These are phyloP conservation scores for Goniozus legneri DNA, from an alignment of 1,140 invertebrate genomes.

Conservation along the genomic window DNA sequence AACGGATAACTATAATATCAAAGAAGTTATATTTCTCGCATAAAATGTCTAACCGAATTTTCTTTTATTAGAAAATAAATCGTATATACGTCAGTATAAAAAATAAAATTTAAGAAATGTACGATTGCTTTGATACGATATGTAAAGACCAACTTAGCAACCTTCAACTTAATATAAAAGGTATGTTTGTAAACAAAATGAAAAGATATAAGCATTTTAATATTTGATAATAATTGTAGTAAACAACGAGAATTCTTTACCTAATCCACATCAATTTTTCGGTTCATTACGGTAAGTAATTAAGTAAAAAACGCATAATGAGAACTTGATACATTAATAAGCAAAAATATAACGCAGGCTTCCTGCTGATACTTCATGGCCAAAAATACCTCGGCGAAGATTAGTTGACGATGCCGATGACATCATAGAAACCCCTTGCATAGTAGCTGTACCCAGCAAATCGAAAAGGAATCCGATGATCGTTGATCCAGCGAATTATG, in stretches of 20 bases:
- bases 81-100: constrained; percentile 3
- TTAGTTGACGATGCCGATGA: constrained; percentile 25
- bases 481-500: not conserved
- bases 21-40: too few relatives aligned
- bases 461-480: constrained; percentile 27
- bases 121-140: constrained; percentile 28
- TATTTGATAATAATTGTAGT: constrained; percentile 13
- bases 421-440: constrained; percentile 34
- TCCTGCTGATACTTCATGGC: constrained; percentile 46
- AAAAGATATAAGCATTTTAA: not conserved
- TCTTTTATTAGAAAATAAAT: too few relatives aligned
- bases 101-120: constrained; percentile 21
- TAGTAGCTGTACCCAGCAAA: constrained; percentile 33
- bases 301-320: not conserved
- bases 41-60: too few relatives aligned
- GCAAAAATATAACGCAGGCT: constrained; percentile 25
- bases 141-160: constrained; percentile 24
- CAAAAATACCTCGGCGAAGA: constrained; percentile 43
- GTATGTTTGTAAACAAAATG: constrained; percentile 16
- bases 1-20: too few relatives aligned
- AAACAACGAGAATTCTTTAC: constrained; percentile 39
- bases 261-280: constrained; percentile 25
- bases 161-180: constrained; percentile 28
- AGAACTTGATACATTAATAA: constrained; percentile 9
- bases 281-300: constrained; percentile 34